phyloP scores from a whole-genome alignment of 2,113 vertebrate species.

The Donacobius atricapilla region DNA sequence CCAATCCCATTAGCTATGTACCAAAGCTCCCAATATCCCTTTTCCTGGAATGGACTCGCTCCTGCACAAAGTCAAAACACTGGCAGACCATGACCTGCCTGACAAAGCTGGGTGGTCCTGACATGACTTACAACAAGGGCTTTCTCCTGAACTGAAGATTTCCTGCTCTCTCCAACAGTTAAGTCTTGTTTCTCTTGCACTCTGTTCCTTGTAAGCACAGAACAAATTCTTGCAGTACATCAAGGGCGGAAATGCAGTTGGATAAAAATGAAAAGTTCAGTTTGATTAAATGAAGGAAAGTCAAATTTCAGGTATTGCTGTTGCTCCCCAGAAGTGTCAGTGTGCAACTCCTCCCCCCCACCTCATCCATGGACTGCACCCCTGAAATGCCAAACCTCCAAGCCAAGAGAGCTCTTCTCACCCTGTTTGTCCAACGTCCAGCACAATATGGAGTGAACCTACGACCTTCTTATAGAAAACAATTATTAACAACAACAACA shows the following conservation, averaged over 20 bases:
- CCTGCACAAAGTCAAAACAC: neutral
- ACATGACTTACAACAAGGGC: neutral
- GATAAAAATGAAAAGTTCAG: neutral
- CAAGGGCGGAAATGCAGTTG: rapidly evolving
- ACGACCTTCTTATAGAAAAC: neutral
- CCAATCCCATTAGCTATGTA: rapidly evolving
- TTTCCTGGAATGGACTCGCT: neutral
- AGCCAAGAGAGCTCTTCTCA: neutral
- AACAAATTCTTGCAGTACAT: neutral
- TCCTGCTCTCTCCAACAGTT: neutral
- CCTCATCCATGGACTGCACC: neutral
- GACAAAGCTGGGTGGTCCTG: neutral
- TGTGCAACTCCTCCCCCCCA: neutral
- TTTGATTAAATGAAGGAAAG: neutral
- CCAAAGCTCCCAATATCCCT: neutral
- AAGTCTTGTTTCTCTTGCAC: neutral
- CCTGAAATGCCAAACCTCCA: neutral
- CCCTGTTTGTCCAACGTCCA: neutral
- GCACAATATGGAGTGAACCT: neutral
- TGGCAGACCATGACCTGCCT: neutral
- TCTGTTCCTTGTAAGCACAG: neutral
- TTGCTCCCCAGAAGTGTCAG: neutral
- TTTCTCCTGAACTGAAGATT: neutral
- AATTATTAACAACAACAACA: neutral
- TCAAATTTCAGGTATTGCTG: neutral